Base-by-base conservation (phyloP, 2,888 invertebrate species). In the Chaitophorus viminalis region DNA sequence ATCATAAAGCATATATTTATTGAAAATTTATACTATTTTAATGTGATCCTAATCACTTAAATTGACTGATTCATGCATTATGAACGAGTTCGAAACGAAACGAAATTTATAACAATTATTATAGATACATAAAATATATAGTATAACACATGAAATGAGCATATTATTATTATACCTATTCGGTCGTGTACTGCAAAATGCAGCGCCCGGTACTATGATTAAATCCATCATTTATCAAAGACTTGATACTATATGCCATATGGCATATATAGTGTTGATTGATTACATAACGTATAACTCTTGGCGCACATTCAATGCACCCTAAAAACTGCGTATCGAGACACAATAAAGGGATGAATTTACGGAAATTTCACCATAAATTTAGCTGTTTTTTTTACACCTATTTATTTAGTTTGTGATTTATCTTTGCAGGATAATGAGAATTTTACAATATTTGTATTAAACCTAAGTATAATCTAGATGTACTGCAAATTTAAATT, bases 391-490 rank as follows among this genome's bases (percentile, higher is more conserved):
- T 79, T 39, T 36, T 33, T 60, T n/a, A 36, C 3, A 5, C 6
- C 3, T 6, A 36, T 21, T 79, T 29, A 8, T 39, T 39, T 70
- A n/a, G n/a, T 18, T 82, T 70, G 29, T 21, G 39, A 82, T 82
- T 70, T 70, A 31, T 46, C n/a, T 21, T 46, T 25, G 8, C 46
- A 70, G 46, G 70, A 82, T 70, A 82, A 82, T 82, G 21, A 46
- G 25, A 70, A 70, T 70, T 31, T 82, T 17, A 8, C 46, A 46
- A 46, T 46, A 70, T 82, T n/a, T n/a, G 70, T 82, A 70, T 70
- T 70, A 46, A 29, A 82, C 46, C 81, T 31, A 46, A 70, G 68
- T 70, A 46, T 21, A 70, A 82, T 81, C 29, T 81, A 82, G 81
- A 70, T 52, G 25, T 60, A 29, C n/a, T n/a, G n/a, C 21, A 46